Evolutionary conservation across 2,888 invertebrate species (phyloP), one percentile per base, ranked within the genome.

Genomic region (Rambutsinella grinnellia): DNA sequence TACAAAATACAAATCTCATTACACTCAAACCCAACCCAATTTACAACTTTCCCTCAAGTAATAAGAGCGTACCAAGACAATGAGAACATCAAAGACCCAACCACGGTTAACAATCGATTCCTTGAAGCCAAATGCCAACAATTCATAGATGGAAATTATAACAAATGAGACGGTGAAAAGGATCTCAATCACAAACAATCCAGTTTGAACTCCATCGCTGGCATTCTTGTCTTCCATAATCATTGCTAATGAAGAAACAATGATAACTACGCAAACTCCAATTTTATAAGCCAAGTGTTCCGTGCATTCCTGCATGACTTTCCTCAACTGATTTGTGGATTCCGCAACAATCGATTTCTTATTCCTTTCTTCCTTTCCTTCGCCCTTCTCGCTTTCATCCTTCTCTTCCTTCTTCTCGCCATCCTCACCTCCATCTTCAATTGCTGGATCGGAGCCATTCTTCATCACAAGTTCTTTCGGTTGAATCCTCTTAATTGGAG

Each of bases 61-160:
- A 54, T 54, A 21, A 27, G 56, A 10, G 28, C 51, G 53, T 69
- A 75, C 78, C 47, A 72, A 23, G 46, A 79, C 79, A 47, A 79
- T 58, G 15, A 68, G 19, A n/a, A 67, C 54, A 49, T 79, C 79
- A 53, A 79, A 79, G 13, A 76, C 23, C 79, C 76, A 76, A 49
- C 79, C 76, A 3, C 68, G 60, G 21, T 72, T 66, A 0, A 58
- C 57, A 21, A 79, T 15, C 17, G 72, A 72, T 19, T 68, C 65
- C 26, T 57, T 76, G 28, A 76, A 26, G 5, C 79, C 79, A 46
- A 47, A 61, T 0, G 71, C 27, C 5, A 77, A 17, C 19, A 77
- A 24, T 19, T 71, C 71, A 23, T 67, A 77, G 10, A 71, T 36
- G 21, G 24, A 47, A 27, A 70, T 24, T 15, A 63, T 28, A n/a